These are phyloP conservation scores for Proisotoma minuta DNA, from an alignment of 2,888 invertebrate genomes.

Conservation along the genomic window DNA sequence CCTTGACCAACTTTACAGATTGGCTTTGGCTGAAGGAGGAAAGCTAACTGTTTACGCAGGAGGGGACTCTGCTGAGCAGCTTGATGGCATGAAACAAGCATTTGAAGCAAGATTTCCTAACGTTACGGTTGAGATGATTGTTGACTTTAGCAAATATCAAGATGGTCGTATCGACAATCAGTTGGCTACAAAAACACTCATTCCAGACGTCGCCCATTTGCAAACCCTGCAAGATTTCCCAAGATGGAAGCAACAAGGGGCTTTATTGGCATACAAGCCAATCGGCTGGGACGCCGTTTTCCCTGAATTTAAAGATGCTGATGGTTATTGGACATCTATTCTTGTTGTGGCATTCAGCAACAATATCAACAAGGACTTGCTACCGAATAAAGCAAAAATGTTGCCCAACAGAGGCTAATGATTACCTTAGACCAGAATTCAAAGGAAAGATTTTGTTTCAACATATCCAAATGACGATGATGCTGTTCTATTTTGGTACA, in stretches of 20 bases:
- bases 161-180: conserved; percentile 17
- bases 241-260: conserved; percentile 13
- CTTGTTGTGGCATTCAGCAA: conserved; percentile 9
- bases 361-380: background rate
- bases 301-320: conserved; percentile 14
- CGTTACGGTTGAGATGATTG: conserved; percentile 11
- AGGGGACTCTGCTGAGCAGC: conserved; percentile 13
- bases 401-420: conserved; percentile 22
- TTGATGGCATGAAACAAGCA: conserved; percentile 6
- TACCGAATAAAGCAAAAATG: conserved; percentile 8
- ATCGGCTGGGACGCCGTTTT: conserved; percentile 10
- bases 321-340: conserved; percentile 10
- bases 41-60: conserved; percentile 14
- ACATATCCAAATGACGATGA: no score
- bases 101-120: conserved; percentile 10
- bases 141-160: conserved; percentile 19
- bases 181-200: background rate
- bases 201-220: conserved; percentile 17
- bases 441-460: conserved; percentile 20
- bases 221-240: conserved; percentile 18
- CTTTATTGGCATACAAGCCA: conserved; percentile 14
- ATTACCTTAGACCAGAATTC: conserved; percentile 23
- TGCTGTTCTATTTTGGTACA: no score
- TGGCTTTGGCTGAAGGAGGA: conserved; percentile 11
- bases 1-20: conserved; percentile 10